These are phyloP conservation scores for Euthynnus affinis DNA, from an alignment of 2,797 vertebrate species.

Conservation along the genomic window DNA sequence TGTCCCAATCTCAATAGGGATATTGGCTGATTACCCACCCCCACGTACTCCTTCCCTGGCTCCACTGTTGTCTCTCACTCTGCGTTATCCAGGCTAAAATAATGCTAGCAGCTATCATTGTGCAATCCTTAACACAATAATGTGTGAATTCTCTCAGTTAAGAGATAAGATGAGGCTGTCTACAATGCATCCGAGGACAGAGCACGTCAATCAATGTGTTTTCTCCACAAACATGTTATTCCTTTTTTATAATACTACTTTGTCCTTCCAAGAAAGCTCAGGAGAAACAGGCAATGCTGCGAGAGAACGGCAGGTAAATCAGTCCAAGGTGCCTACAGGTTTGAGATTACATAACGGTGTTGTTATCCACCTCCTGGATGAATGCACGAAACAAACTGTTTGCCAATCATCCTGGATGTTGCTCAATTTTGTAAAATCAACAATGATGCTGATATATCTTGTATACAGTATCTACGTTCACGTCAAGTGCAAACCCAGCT, in stretches of 20 bases:
- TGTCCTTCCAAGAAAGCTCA: background rate
- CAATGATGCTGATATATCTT: conserved; percentile 10
- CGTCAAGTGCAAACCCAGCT: background rate
- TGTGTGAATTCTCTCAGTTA: conserved; percentile 20
- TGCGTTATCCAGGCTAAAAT: conserved; percentile 30
- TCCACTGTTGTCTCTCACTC: conserved; percentile 13
- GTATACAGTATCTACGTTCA: background rate
- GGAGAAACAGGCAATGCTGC: background rate
- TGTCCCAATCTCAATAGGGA: conserved; percentile 39
- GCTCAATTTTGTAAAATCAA: conserved; percentile 6
- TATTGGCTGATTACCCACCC: conserved; percentile 36
- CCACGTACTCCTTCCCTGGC: conserved; percentile 2
- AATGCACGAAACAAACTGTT: conserved; percentile 6
- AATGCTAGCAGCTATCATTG: conserved; percentile 16
- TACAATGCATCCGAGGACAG: conserved; percentile 4
- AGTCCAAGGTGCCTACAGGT: background rate
- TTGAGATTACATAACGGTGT: conserved; percentile 27
- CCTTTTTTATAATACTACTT: background rate
- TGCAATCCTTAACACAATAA: conserved; percentile 21
- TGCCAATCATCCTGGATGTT: background rate
- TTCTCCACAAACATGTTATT: no score
- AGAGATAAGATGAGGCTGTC: conserved; percentile 11
- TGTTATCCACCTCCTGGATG: background rate
- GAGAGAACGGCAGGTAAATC: background rate
- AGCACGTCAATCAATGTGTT: background rate